Evolutionary conservation across 2,113 vertebrate genomes (phyloP).

Genomic region (Cyanoderma ruficeps): DNA sequence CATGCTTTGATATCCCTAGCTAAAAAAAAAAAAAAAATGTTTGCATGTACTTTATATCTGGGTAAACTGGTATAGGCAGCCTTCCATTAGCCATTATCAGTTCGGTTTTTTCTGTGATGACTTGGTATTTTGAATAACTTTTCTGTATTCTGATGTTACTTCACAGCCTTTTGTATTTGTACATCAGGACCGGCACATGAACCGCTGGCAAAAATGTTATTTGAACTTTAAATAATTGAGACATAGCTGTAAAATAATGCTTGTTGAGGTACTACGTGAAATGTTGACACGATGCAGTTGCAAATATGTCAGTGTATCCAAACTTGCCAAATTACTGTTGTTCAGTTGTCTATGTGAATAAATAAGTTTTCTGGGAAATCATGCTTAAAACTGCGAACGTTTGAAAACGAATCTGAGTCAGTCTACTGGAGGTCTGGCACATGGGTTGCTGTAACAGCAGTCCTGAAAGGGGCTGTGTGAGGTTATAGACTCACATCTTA

Average conservation of each 20-base stretch:
- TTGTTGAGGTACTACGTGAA: neutral
- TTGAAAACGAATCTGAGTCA: neutral
- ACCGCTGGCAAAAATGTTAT: neutral
- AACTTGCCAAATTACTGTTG: neutral
- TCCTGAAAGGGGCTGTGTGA: neutral
- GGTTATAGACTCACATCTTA: neutral
- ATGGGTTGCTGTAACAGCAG: neutral
- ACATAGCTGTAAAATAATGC: neutral
- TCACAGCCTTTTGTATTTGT: neutral
- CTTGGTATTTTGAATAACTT: neutral
- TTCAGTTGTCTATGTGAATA: neutral
- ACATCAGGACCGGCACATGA: neutral
- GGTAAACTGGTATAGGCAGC: neutral
- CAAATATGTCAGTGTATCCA: neutral
- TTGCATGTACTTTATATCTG: neutral
- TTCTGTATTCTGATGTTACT: neutral
- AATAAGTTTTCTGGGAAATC: neutral
- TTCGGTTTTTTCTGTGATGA: rapidly evolving
- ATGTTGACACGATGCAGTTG: neutral
- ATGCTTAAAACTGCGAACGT: neutral
- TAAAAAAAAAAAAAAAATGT: neutral
- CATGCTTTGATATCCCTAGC: neutral
- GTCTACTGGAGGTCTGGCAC: neutral
- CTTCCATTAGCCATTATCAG: neutral
- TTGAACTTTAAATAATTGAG: neutral